A percentile compares a stretch with the other conserved stretches of the same genome.
phyloP scores from a whole-genome alignment of 2,113 vertebrate genomes.

The Gila orcuttii region DNA sequence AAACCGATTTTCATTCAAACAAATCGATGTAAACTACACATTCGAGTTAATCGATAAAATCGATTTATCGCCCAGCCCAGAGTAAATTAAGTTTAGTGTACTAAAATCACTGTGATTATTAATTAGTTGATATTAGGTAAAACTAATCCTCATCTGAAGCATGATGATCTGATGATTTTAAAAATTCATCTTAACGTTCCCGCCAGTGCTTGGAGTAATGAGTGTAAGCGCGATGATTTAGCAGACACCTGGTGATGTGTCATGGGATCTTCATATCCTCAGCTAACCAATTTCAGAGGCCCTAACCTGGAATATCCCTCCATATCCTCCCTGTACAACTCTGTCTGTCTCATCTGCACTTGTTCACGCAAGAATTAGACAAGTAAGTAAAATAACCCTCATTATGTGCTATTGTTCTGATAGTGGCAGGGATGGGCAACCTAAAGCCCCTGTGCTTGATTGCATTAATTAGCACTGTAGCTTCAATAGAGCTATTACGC shows the following conservation, averaged over 20 bases:
- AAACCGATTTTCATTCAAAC: too few relatives aligned
- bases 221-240: not conserved
- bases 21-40: too few relatives aligned
- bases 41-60: too few relatives aligned
- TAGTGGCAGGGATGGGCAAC: constrained; percentile 66
- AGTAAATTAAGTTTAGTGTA: not conserved
- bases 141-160: not conserved
- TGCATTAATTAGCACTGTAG: constrained; percentile 85
- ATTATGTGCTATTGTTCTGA: constrained; percentile 49
- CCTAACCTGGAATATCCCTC: constrained; percentile 15
- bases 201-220: not conserved
- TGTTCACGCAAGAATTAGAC: not conserved
- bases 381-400: not conserved
- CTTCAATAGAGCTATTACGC: constrained; percentile 83
- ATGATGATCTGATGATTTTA: not conserved
- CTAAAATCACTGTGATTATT: not conserved
- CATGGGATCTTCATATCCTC: constrained; percentile 1
- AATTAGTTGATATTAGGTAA: not conserved
- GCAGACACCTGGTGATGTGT: not conserved
- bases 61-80: too few relatives aligned
- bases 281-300: not conserved
- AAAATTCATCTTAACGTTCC: not conserved
- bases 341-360: not conserved
- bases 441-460: constrained; percentile 81
- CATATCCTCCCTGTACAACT: not conserved